phyloP scores from a whole-genome alignment of 1,140 invertebrate species.

The Apis florea region DNA sequence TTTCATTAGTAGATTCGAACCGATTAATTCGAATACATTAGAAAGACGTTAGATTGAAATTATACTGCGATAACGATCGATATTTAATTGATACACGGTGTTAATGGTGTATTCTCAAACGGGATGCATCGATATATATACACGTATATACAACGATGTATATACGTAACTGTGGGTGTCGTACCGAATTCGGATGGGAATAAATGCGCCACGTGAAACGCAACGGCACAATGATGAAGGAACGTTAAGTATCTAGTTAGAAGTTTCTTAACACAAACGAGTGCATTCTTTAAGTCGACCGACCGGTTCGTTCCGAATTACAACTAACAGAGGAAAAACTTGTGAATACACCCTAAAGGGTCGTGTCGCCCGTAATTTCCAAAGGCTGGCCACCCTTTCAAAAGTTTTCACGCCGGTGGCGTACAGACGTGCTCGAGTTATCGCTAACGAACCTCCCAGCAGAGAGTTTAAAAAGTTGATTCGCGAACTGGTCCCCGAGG shows the following conservation, averaged over 20 bases:
- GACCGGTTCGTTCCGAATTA: constrained; percentile 31
- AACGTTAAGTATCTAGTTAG: not conserved
- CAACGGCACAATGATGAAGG: not conserved
- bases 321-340: constrained; percentile 32
- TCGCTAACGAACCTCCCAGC: constrained; percentile 64
- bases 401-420: constrained; percentile 53
- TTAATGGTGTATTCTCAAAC: too few relatives aligned
- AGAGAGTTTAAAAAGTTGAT: constrained; percentile 70
- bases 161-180: not conserved
- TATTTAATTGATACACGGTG: not conserved
- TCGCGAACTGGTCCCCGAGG: constrained; percentile 64
- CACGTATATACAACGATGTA: too few relatives aligned
- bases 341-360: constrained; percentile 44
- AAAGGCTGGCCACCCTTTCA: constrained; percentile 45
- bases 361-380: constrained; percentile 49
- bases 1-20: constrained; percentile 49
- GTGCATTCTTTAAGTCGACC: constrained; percentile 5
- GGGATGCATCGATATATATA: too few relatives aligned
- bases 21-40: not conserved
- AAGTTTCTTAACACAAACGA: constrained; percentile 28
- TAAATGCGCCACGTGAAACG: too few relatives aligned
- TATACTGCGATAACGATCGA: not conserved
- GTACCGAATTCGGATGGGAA: not conserved
- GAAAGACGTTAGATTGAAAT: constrained; percentile 22
- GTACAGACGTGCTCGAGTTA: constrained; percentile 61